These are phyloP conservation scores for Drosophila borealis DNA, from an alignment of 2,888 invertebrate genomes.

Conservation along the genomic window DNA sequence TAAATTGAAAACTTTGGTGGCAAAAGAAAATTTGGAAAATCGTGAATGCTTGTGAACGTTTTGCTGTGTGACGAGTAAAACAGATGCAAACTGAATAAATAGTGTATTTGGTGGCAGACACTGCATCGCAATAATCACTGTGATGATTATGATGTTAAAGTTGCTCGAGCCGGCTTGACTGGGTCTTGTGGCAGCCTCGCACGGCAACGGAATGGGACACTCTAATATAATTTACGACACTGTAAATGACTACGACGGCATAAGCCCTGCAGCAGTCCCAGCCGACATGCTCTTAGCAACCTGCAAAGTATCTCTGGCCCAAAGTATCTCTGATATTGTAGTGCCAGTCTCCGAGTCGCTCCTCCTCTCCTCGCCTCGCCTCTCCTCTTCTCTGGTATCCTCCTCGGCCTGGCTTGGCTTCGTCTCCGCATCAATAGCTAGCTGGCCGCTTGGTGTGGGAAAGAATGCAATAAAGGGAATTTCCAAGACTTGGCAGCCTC, in stretches of 20 bases:
- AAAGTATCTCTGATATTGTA: slow-evolving; percentile 62
- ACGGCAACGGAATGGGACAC: slow-evolving; percentile 44
- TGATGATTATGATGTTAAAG: slow-evolving; percentile 49
- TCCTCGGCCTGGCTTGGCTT: background rate
- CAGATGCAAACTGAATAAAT: slow-evolving; percentile 60
- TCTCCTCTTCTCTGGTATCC: slow-evolving; percentile 3
- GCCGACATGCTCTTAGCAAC: slow-evolving; percentile 43
- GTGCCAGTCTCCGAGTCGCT: slow-evolving; percentile 17
- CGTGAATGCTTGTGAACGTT: too few relatives aligned
- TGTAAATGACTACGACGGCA: slow-evolving; percentile 67
- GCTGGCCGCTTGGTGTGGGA: slow-evolving; percentile 60
- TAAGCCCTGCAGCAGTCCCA: slow-evolving; percentile 71
- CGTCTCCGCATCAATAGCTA: slow-evolving; percentile 13
- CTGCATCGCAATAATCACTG: slow-evolving; percentile 26
- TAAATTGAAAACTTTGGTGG: background rate
- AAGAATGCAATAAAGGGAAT: slow-evolving; percentile 83
- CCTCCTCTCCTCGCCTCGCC: slow-evolving; percentile 6
- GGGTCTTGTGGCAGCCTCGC: slow-evolving; percentile 46
- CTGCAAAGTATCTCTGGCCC: slow-evolving; percentile 60
- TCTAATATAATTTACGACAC: slow-evolving; percentile 80
- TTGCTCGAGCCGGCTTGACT: slow-evolving; percentile 50
- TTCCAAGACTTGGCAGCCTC: slow-evolving; percentile 77
- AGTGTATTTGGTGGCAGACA: slow-evolving; percentile 53
- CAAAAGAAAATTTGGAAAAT: too few relatives aligned
- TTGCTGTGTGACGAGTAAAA: slow-evolving; percentile 3